Evolutionary conservation across 2,113 vertebrate species (phyloP).

Genomic region (Lipotes vexillifer): DNA sequence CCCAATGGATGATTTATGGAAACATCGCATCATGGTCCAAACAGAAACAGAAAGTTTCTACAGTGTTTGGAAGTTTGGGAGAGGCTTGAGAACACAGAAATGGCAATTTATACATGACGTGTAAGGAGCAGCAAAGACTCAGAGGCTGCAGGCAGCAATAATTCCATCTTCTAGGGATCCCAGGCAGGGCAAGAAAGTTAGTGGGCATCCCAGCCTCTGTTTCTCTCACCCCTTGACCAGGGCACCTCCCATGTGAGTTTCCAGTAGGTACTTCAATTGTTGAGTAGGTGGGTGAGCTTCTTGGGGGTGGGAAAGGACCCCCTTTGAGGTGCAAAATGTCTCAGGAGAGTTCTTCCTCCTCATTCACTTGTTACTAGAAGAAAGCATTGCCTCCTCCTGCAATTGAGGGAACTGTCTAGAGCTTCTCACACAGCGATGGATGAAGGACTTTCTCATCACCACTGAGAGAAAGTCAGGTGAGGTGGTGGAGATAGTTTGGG

Average conservation of each 20-base stretch:
- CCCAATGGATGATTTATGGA: not conserved
- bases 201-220: not conserved
- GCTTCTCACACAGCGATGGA: not conserved
- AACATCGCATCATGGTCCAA: not conserved
- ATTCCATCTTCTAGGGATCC: not conserved
- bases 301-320: too few species aligned
- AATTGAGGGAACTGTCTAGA: not conserved
- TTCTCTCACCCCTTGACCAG: not conserved
- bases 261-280: not conserved
- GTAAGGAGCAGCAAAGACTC: not conserved
- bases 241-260: not conserved
- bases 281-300: not conserved
- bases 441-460: not conserved
- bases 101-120: not conserved
- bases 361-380: not conserved
- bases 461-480: not conserved
- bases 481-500: too few species aligned
- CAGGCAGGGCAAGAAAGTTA: not conserved
- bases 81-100: not conserved
- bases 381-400: not conserved
- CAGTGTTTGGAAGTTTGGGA: not conserved
- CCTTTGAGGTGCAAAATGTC: not conserved
- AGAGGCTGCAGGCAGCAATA: not conserved
- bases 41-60: not conserved
- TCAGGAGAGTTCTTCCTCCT: not conserved